A percentile compares a stretch with the other conserved stretches of the same genome.
These are phyloP conservation scores for Suillia variegata DNA, from an alignment of 2,888 invertebrate genomes.

Conservation along the genomic window DNA sequence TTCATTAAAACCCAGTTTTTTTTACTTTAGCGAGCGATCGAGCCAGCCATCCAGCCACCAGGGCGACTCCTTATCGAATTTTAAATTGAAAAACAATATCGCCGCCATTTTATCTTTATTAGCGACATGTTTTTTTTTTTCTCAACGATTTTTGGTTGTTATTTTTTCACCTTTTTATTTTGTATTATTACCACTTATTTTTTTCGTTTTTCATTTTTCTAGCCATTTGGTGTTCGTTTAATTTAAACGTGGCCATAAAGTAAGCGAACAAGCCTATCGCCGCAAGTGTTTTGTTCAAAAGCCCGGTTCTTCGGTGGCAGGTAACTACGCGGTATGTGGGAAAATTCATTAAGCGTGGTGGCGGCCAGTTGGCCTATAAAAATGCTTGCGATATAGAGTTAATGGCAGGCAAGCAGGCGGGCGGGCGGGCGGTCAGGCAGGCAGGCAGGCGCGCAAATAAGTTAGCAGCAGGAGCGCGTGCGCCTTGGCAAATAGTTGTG, in stretches of 20 bases:
- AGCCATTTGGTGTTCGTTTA: no score
- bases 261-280: slow-evolving; percentile 20
- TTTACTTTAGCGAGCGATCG: no score
- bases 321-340: background rate
- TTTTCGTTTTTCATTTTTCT: no score
- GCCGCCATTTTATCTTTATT: slow-evolving; percentile 31
- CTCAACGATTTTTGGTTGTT: no score
- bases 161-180: no score
- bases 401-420: no score
- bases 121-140: slow-evolving; percentile 27
- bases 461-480: no score
- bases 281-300: slow-evolving; percentile 7
- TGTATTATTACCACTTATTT: no score
- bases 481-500: slow-evolving; percentile 3
- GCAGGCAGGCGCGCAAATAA: background rate
- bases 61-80: background rate
- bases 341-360: background rate
- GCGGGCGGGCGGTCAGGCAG: no score
- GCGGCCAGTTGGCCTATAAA: background rate
- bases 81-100: slow-evolving; percentile 31
- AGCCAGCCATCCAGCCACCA: no score
- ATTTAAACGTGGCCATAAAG: slow-evolving; percentile 28
- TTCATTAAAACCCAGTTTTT: no score
- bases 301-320: background rate
- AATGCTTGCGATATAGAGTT: no score